Evolutionary conservation across 2,888 invertebrate genomes (phyloP), one percentile per base, ranked within the genome.

Genomic region (Pandemis cinnamomeana): DNA sequence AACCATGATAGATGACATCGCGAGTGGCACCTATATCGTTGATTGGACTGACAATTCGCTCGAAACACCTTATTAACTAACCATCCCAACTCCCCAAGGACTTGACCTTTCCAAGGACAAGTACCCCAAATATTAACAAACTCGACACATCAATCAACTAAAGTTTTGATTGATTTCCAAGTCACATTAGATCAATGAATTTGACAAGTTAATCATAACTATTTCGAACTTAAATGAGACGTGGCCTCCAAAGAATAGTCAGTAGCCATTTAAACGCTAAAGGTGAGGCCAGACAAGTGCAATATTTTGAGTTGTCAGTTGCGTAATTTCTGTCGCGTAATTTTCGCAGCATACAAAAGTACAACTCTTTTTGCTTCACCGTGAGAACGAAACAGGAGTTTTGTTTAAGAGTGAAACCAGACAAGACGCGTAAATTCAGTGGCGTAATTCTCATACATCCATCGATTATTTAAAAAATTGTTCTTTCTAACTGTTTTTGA

Each of bases 81-180:
- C 58, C 27, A 20, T 27, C 27, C 13, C 15, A 44, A 42, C 36
- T 7, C 48, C 27, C 48, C 11, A 15, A 15, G 15, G n/a, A 41
- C 20, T 36, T 27, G 64, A 36, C 46, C 64, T 58, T 53, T 58
- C 13, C n/a, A 69, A 36, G 69, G 73, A 66, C 51, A 68, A 13
- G 55, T 5, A 20, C 58, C 11, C 15, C 58, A 66, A 53, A 66
- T 66, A 60, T 66, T 70, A 66, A 53, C 41, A 13, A 20, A 20
- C 72, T 61, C 46, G 51, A 44, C 27, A 70, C 66, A 62, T 70
- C 73, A 70, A 70, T 48, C 15, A 51, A n/a, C 53, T 20, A 67
- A 74, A 74, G 61, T 74, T 73, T 71, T 67, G 62, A 74, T 74
- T 74, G 67, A 71, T 70, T 74, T 67, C 61, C 36, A 44, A 53